phyloP scores from a whole-genome alignment of 1,140 invertebrate species.

The Dufourea novaeangliae region DNA sequence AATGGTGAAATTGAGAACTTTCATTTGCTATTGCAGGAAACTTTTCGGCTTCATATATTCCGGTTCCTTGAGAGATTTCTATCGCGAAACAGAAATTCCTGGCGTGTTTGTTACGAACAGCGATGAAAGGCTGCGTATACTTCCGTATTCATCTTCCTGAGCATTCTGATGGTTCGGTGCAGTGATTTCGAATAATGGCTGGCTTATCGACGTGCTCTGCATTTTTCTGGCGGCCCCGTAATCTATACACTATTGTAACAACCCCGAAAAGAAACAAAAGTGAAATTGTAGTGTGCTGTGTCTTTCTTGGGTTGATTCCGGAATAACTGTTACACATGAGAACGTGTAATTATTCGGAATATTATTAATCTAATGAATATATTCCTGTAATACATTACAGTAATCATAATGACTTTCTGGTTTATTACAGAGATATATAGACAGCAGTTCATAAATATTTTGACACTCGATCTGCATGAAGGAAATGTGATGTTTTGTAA shows the following conservation, averaged over 20 bases:
- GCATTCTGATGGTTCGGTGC: conserved; percentile 32
- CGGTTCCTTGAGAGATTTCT: conserved; percentile 7
- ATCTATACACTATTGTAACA: conserved; percentile 33
- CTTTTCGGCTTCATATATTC: background rate
- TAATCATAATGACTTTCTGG: too few species aligned
- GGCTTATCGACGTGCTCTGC: conserved; percentile 21
- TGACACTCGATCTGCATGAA: too few species aligned
- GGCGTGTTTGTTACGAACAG: conserved; percentile 21
- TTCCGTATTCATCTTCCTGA: conserved; percentile 39
- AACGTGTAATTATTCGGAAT: too few species aligned
- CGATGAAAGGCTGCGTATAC: conserved; percentile 24
- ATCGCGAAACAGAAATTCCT: conserved; percentile 5
- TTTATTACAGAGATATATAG: too few species aligned
- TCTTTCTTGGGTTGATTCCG: conserved; percentile 25
- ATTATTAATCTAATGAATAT: too few species aligned
- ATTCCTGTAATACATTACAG: too few species aligned
- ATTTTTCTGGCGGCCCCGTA: conserved; percentile 34
- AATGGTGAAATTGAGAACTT: background rate
- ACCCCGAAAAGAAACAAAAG: background rate
- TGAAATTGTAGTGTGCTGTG: conserved; percentile 8
- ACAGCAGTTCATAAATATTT: too few species aligned
- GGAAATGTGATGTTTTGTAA: too few species aligned
- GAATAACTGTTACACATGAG: background rate
- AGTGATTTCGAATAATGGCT: conserved; percentile 45
- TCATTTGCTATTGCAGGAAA: background rate